These are phyloP conservation scores for Dolichopus griseipennis DNA, from an alignment of 2,888 invertebrate species.

Conservation along the genomic window DNA sequence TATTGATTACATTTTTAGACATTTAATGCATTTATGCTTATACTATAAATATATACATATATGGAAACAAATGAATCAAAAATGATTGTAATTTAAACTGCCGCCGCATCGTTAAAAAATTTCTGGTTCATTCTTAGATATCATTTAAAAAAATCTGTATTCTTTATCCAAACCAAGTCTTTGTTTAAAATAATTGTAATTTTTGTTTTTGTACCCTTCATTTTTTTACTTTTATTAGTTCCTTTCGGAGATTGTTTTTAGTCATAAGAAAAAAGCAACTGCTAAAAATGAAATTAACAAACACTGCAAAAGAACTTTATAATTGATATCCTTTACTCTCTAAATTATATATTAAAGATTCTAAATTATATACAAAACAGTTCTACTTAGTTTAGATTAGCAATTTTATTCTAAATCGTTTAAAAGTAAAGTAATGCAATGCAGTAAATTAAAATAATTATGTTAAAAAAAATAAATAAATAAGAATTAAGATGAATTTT, in stretches of 20 bases:
- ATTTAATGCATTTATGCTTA: too few species aligned
- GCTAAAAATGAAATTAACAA: not conserved
- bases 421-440: not conserved
- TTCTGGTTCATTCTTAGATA: not conserved
- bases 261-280: not conserved
- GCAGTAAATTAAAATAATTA: not conserved
- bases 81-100: not conserved
- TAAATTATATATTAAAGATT: not conserved
- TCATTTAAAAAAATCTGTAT: not conserved
- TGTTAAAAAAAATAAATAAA: too few species aligned
- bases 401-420: not conserved
- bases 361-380: too few species aligned
- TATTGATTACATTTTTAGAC: not conserved
- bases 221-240: not conserved
- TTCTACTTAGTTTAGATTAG: not conserved
- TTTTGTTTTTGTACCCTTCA: not conserved
- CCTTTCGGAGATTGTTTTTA: not conserved
- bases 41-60: slow-evolving; percentile 6
- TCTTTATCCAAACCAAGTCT: not conserved
- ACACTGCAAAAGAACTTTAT: not conserved
- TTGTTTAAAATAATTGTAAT: not conserved
- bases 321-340: not conserved
- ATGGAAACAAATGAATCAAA: not conserved
- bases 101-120: not conserved
- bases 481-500: too few species aligned